These are phyloP conservation scores for Drosophila quadrilineata DNA, from an alignment of 1,140 invertebrate species.

Conservation along the genomic window DNA sequence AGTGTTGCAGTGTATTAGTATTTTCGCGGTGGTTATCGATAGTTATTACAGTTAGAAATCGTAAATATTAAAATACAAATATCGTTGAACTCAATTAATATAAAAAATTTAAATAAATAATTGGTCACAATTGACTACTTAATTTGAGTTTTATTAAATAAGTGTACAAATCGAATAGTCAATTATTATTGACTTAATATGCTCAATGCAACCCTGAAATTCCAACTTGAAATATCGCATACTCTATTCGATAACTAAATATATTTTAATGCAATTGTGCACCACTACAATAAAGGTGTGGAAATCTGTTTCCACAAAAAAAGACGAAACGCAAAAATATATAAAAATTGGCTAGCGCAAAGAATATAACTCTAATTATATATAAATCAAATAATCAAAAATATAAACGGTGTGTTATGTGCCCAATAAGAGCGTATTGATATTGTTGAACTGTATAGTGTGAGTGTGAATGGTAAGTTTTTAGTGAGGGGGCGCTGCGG, in stretches of 20 bases:
- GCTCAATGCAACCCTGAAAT: conserved; percentile 18
- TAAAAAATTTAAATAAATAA: background rate
- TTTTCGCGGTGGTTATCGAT: conserved; percentile 29
- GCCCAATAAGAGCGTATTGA: background rate
- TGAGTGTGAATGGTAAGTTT: conserved; percentile 23
- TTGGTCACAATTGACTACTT: background rate
- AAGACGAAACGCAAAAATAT: conserved; percentile 13
- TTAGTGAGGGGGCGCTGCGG: conserved; percentile 23
- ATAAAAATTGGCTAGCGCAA: conserved; percentile 4
- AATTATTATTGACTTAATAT: conserved; percentile 1
- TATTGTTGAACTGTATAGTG: conserved; percentile 30
- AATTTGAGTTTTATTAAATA: no score
- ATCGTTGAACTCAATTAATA: background rate
- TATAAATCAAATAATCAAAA: no score
- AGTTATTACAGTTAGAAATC: background rate
- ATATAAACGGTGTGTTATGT: conserved; percentile 17
- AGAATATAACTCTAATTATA: conserved; percentile 17
- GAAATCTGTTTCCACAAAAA: conserved; percentile 40
- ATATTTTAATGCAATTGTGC: conserved; percentile 36
- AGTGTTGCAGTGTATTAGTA: background rate
- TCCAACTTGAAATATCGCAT: conserved; percentile 24
- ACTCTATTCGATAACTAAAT: conserved; percentile 23
- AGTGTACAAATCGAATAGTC: background rate
- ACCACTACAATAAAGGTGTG: conserved; percentile 44
- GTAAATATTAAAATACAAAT: background rate